phyloP scores from a whole-genome alignment of 1,140 invertebrate genomes.

The Drosophila sp. region DNA sequence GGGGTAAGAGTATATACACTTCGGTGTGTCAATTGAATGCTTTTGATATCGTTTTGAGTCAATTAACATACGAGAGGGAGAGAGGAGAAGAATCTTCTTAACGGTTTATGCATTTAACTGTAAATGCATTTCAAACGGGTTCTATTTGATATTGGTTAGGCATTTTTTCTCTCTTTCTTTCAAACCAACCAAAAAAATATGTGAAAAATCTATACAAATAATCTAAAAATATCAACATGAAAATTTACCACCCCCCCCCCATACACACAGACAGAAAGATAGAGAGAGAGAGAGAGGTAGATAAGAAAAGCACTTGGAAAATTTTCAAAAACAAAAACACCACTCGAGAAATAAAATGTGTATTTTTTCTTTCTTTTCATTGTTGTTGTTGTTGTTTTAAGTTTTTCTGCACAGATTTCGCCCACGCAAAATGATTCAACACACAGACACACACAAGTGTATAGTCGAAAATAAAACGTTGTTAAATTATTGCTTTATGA shows the following conservation, averaged over 20 bases:
- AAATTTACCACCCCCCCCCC: not conserved
- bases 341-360: slow-evolving; percentile 37
- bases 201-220: slow-evolving; percentile 28
- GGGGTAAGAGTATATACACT: not conserved
- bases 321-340: slow-evolving; percentile 46
- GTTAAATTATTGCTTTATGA: slow-evolving; percentile 40
- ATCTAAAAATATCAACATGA: slow-evolving; percentile 33
- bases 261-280: slow-evolving; percentile 3
- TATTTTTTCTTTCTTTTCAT: not conserved
- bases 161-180: not conserved
- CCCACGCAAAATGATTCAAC: slow-evolving; percentile 54
- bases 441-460: slow-evolving; percentile 43
- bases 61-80: slow-evolving; percentile 34
- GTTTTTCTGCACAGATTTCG: slow-evolving; percentile 60
- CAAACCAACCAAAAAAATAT: slow-evolving; percentile 34
- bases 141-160: slow-evolving; percentile 4
- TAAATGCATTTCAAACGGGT: slow-evolving; percentile 29
- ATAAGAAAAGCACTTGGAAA: slow-evolving; percentile 12
- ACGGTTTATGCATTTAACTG: slow-evolving; percentile 40
- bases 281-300: slow-evolving; percentile 24
- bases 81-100: slow-evolving; percentile 40
- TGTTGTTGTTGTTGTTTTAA: slow-evolving; percentile 10
- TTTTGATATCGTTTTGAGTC: not conserved
- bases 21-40: not conserved
- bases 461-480: slow-evolving; percentile 41